Evolutionary conservation across 2,888 invertebrate genomes (phyloP), one percentile per base, ranked within the genome.

Genomic region (Muschampia plurimacula): DNA sequence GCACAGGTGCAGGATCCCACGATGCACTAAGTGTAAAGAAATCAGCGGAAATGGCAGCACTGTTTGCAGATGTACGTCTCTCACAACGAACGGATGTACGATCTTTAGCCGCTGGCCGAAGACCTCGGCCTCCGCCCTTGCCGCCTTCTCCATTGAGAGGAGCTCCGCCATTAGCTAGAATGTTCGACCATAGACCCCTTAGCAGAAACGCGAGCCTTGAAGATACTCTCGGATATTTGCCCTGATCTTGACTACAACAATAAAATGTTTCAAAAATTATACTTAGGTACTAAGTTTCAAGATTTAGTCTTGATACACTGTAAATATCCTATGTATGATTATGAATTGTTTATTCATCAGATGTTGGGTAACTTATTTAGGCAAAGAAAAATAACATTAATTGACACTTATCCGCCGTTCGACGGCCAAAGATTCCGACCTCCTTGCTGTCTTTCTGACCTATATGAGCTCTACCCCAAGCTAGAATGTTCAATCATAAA

Each of bases 11-110:
- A 0, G 93, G 93, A 22, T 95, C 95, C 0, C 95, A 95, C 67
- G 97, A 97, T 80, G 97, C 97, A 0, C 90, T 98, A 0, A 97
- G 97, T 69, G 97, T 98, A 41, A 98, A 98, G 88, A 98, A 98
- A 86, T 97, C 97, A 2, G 98, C 98, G 0, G 98, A 98, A 87
- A 98, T 98, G 81, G 98, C 98, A 0, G 98, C 98, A 0, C 91
- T 98, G 41, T 98, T 98, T 86, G 97, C 97, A 0, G 97, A 97
- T 83, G 96, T 96, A 62, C 96, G 96, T 52, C 92, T 96, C 0
- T 96, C 96, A 39, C 96, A 96, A 87, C 95, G 96, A 13, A 96
- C 96, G 0, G 96, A 96, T 84, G 96, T 96, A 69, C 87, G 94
- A 2, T 84, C 92, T 0, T 80, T 93, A 13, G 82, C 82, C 46